Evolutionary conservation across 2,113 vertebrate genomes (phyloP).

Genomic region (Orientallactaga bullata): DNA sequence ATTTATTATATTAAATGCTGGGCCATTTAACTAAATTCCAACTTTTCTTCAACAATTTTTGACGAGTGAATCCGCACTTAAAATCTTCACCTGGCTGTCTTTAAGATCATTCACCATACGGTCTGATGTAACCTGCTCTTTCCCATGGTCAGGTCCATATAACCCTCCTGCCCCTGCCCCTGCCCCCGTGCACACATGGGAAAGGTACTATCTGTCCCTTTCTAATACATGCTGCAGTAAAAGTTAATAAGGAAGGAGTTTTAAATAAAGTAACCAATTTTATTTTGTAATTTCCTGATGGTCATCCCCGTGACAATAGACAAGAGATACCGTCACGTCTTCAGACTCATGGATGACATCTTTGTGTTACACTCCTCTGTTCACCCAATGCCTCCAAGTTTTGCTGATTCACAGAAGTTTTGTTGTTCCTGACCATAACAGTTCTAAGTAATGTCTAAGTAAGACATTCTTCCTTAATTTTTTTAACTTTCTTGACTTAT

Average conservation of each 20-base stretch:
- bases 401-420: background rate
- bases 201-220: background rate
- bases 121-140: background rate
- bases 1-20: background rate
- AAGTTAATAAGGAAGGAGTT: background rate
- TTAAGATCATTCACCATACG: background rate
- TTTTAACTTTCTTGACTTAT: background rate
- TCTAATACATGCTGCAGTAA: background rate
- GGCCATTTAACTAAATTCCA: background rate
- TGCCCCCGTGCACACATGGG: background rate
- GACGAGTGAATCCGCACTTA: background rate
- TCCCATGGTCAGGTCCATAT: rapidly evolving
- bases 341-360: background rate
- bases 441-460: background rate
- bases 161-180: no score
- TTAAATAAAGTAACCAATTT: background rate
- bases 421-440: background rate
- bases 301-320: background rate
- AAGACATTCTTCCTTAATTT: background rate
- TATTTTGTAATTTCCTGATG: background rate
- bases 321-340: background rate
- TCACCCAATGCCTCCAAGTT: background rate
- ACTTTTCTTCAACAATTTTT: background rate
- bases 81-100: background rate
- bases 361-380: background rate